Evolutionary conservation across 2,113 vertebrate genomes (phyloP), one percentile per base, ranked within the genome.

Genomic region (Daubentonia madagascariensis): DNA sequence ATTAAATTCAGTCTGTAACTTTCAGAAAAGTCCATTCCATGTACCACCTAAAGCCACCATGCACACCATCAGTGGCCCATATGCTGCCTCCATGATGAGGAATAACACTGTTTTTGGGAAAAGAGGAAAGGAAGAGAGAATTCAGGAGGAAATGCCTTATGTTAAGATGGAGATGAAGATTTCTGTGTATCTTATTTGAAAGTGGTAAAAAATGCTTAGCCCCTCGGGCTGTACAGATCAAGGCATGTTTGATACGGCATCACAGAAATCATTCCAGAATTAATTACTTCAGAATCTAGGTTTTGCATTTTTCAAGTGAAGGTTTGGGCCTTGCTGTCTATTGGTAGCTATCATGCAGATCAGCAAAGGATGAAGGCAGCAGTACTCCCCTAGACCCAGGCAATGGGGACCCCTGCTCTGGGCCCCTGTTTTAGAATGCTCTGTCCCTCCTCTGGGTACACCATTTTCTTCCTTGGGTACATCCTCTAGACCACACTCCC

Each of bases 131-230:
- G 40, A 76, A 61, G 54, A 78, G 37, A 67, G 12, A 7, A 50
- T 43, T 61, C 45, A 78, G 67, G 68, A 83, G 61, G 65, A 61
- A 67, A 84, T 68, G 52, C 8, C 8, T 97, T 79, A 70, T 25
- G 17, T 84, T n/a, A 87, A 52, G 45, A 84, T 23, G 48, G 23
- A 84, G 80, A 93, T 80, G 52, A 96, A 92, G 80, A 80, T 95
- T 73, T 59, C 45, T 79, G 37, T 86, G 40, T 8, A 79, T 45
- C 48, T 93, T 18, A 79, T 14, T 32, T 90, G 59, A 84, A 52
- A 43, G 11, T 76, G n/a, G 20, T 75, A 54, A 75, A 67, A 85
- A 79, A 73, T 68, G 43, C 23, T 73, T 63, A 70, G 72, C 43
- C 40, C 48, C 86, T 91, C 20, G 68, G 85, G 52, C 67, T 70